Evolutionary conservation across 1,140 invertebrate species (phyloP).

Genomic region (Amphibalanus amphitrite): DNA sequence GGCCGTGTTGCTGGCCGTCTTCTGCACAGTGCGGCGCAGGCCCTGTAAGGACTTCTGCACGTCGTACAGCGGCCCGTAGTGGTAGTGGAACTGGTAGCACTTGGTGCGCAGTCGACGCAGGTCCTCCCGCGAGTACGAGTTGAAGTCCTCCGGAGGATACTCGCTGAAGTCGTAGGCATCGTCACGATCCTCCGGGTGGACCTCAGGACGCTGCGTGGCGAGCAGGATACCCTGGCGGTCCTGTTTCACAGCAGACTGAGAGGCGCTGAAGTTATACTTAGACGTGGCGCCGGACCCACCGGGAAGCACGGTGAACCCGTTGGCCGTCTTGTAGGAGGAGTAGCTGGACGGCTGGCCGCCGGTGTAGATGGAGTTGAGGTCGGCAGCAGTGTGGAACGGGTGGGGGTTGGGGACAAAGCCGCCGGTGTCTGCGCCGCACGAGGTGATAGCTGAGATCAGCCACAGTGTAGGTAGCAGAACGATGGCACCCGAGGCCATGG

Average conservation of each 20-base stretch:
- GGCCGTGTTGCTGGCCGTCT: background rate
- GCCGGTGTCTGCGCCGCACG: background rate
- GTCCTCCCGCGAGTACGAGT: background rate
- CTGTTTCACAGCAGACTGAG: background rate
- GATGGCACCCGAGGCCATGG: background rate
- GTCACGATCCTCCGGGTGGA: background rate
- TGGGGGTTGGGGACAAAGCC: background rate
- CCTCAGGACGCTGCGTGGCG: background rate
- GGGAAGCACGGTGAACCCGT: background rate
- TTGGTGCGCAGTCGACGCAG: background rate
- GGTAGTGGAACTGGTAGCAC: constrained; percentile 1
- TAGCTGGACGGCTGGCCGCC: background rate
- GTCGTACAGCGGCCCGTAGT: constrained; percentile 4
- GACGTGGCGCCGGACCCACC: no score
- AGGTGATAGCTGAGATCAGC: no score
- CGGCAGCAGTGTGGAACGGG: no score
- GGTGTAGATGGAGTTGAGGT: background rate
- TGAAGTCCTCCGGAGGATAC: background rate
- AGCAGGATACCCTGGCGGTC: background rate
- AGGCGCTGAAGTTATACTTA: background rate
- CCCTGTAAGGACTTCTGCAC: background rate
- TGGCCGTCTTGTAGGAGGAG: background rate
- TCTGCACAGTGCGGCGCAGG: background rate
- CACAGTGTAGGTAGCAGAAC: background rate
- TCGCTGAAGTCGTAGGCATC: background rate